Evolutionary conservation across 1,140 invertebrate species (phyloP).

Genomic region (Rhizoglyphus robini): DNA sequence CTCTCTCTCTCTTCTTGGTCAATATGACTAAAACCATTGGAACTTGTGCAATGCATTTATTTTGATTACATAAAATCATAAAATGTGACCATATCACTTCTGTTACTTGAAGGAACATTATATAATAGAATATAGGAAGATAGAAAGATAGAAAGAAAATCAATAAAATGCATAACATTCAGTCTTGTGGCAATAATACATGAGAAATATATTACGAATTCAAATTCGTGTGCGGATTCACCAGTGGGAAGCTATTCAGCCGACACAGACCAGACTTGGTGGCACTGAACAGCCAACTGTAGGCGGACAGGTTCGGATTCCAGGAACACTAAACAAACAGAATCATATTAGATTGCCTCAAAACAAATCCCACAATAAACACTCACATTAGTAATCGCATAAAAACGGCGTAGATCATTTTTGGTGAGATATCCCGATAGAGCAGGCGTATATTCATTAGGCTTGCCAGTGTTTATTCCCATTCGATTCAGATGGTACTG

Average conservation of each 20-base stretch:
- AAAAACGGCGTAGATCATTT: conserved; percentile 6
- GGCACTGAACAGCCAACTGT: conserved; percentile 19
- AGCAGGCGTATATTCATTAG: no score
- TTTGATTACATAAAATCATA: no score
- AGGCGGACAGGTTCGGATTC: conserved; percentile 23
- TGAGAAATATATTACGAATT: no score
- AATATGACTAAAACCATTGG: no score
- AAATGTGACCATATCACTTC: neutral
- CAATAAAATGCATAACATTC: no score
- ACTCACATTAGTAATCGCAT: conserved; percentile 14
- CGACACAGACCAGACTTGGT: conserved; percentile 22
- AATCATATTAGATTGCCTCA: neutral
- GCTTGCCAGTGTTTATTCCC: neutral
- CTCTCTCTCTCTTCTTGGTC: no score
- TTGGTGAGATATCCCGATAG: neutral
- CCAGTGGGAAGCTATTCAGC: conserved; percentile 9
- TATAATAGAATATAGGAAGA: no score
- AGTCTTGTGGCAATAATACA: no score
- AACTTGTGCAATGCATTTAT: no score
- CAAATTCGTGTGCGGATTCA: conserved; percentile 6
- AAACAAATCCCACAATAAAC: neutral
- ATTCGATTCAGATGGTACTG: neutral
- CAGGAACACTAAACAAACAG: conserved; percentile 20
- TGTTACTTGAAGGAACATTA: no score
- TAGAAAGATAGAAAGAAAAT: no score